Evolutionary conservation across 2,888 invertebrate genomes (phyloP).

Genomic region (Drosophila multiciliata): DNA sequence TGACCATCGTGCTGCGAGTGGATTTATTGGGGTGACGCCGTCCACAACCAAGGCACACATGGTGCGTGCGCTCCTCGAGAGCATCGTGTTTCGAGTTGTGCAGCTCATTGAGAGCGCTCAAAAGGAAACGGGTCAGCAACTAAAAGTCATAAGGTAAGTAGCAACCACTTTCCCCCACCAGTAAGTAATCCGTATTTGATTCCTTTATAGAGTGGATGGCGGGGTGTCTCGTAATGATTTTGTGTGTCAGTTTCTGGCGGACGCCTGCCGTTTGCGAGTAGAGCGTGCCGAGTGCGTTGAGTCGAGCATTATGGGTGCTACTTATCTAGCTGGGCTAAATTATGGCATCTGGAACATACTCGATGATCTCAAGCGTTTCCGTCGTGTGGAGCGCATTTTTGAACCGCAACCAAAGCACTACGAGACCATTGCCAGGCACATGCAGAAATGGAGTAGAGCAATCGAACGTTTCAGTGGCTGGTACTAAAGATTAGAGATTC

Average conservation of each 20-base stretch:
- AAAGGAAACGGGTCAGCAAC: conserved; percentile 88
- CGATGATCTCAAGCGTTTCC: conserved; percentile 88
- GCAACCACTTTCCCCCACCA: not conserved
- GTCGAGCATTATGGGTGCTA: conserved; percentile 94
- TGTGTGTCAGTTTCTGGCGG: conserved; percentile 94
- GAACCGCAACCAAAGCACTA: conserved; percentile 84
- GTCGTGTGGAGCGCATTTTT: conserved; percentile 88
- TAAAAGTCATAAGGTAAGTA: conserved; percentile 87
- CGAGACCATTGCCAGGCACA: conserved; percentile 57
- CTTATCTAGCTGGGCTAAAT: conserved; percentile 93
- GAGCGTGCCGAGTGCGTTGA: conserved; percentile 91
- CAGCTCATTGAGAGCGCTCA: conserved; percentile 91
- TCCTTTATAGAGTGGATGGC: conserved; percentile 91
- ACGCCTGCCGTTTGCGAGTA: conserved; percentile 91
- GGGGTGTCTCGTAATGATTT: conserved; percentile 98
- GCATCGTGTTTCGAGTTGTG: conserved; percentile 92
- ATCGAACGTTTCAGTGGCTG: conserved; percentile 83
- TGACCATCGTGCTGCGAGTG: conserved; percentile 93
- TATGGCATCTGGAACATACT: conserved; percentile 91
- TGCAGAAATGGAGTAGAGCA: conserved; percentile 81
- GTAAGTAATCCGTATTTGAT: fast-evolving
- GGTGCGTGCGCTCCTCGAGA: conserved; percentile 93
- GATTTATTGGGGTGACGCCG: conserved; percentile 89
- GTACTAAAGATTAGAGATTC: conserved; percentile 67
- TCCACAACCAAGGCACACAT: conserved; percentile 92